phyloP scores from a whole-genome alignment of 2,888 invertebrate genomes.

The Trichopoda pennipes region DNA sequence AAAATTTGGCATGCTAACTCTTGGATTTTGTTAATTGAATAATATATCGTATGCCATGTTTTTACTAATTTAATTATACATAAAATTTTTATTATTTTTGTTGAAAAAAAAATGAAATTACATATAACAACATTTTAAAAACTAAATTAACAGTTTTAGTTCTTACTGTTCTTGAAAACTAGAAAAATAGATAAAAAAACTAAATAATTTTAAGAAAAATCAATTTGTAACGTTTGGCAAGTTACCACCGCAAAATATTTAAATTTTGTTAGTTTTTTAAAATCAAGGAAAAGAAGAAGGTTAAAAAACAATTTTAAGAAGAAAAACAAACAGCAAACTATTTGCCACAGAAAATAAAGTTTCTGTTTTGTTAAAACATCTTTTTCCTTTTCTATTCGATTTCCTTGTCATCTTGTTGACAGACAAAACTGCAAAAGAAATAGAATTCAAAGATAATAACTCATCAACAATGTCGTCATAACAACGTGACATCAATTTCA shows the following conservation, averaged over 20 bases:
- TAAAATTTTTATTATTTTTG: too few relatives aligned
- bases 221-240: slow-evolving; percentile 41
- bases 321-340: slow-evolving; percentile 49
- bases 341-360: slow-evolving; percentile 28
- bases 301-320: slow-evolving; percentile 49
- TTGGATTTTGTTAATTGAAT: too few relatives aligned
- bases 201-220: neutral
- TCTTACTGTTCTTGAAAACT: neutral
- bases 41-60: too few relatives aligned
- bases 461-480: slow-evolving; percentile 77
- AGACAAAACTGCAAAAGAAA: slow-evolving; percentile 28
- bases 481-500: slow-evolving; percentile 78
- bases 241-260: slow-evolving; percentile 21
- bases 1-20: too few relatives aligned
- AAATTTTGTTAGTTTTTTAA: slow-evolving; percentile 25
- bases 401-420: neutral
- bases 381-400: neutral
- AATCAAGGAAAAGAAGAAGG: slow-evolving; percentile 35
- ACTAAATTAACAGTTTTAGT: neutral
- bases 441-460: slow-evolving; percentile 77
- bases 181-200: neutral
- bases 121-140: too few relatives aligned
- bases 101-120: too few relatives aligned
- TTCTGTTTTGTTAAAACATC: slow-evolving; percentile 3
- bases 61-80: too few relatives aligned